A percentile compares a stretch with the other conserved stretches of the same genome.
These are phyloP conservation scores for Poecilia latipinna DNA, from an alignment of 2,113 vertebrate species.

Conservation along the genomic window DNA sequence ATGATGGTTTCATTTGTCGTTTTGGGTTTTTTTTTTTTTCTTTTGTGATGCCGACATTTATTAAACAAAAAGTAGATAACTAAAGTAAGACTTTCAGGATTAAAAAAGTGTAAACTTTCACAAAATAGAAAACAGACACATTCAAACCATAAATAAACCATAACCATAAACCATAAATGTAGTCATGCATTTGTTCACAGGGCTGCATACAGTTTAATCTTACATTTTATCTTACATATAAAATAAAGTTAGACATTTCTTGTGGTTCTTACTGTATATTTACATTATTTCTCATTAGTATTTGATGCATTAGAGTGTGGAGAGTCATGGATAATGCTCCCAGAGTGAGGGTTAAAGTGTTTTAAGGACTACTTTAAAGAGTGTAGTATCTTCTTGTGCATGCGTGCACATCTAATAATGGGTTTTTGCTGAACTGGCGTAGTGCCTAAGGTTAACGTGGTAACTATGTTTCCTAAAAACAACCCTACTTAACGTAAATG, in stretches of 20 bases:
- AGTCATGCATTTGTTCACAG: slow-evolving; percentile 81
- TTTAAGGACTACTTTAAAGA: slow-evolving; percentile 58
- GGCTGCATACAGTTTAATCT: slow-evolving; percentile 79
- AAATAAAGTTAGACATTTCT: slow-evolving; percentile 80
- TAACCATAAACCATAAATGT: slow-evolving; percentile 64
- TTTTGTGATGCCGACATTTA: slow-evolving; percentile 70
- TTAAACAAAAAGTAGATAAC: slow-evolving; percentile 65
- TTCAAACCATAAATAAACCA: slow-evolving; percentile 71
- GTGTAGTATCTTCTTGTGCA: slow-evolving; percentile 67
- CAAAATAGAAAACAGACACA: slow-evolving; percentile 82
- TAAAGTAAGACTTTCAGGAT: slow-evolving; percentile 73
- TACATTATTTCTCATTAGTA: slow-evolving; percentile 79
- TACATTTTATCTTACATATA: slow-evolving; percentile 79
- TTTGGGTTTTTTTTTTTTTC: slow-evolving; percentile 21
- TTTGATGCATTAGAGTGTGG: slow-evolving; percentile 71
- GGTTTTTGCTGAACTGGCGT: slow-evolving; percentile 69
- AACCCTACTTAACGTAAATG: slow-evolving; percentile 59
- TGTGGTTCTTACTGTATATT: slow-evolving; percentile 73
- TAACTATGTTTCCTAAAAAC: slow-evolving; percentile 54
- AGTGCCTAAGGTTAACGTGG: slow-evolving; percentile 58
- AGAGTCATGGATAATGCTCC: slow-evolving; percentile 58
- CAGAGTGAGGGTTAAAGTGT: slow-evolving; percentile 72
- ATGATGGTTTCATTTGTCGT: slow-evolving; percentile 62
- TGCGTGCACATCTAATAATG: slow-evolving; percentile 56
- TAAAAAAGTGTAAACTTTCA: slow-evolving; percentile 83